These are phyloP conservation scores for Tetropium fuscum DNA, from an alignment of 2,888 invertebrate species.

Conservation along the genomic window DNA sequence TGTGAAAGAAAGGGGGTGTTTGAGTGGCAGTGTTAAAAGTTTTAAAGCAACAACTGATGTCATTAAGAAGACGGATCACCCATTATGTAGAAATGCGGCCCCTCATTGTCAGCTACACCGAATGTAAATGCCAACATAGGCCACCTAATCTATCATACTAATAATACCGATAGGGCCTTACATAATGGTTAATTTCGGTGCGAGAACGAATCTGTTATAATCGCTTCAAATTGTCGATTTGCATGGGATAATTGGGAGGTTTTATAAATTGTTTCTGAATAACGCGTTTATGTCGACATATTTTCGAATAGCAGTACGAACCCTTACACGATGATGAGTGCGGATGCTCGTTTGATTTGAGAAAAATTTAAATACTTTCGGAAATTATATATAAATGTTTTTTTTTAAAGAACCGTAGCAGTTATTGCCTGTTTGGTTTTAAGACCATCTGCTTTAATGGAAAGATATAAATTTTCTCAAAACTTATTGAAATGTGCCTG, in stretches of 20 bases:
- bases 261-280: no score
- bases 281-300: no score
- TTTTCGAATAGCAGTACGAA: no score
- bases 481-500: no score
- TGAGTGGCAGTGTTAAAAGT: constrained; percentile 38
- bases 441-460: no score
- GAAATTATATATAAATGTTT: no score
- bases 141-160: constrained; percentile 61
- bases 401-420: no score
- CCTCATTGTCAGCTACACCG: constrained; percentile 51
- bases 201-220: constrained; percentile 19
- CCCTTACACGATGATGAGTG: no score
- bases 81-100: constrained; percentile 55
- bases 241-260: constrained; percentile 20
- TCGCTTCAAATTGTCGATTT: constrained; percentile 27
- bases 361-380: no score
- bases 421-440: no score
- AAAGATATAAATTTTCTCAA: no score
- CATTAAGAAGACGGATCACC: constrained; percentile 62
- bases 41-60: constrained; percentile 54
- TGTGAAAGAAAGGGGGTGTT: constrained; percentile 20
- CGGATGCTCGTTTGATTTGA: no score
- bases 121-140: constrained; percentile 48
- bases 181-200: constrained; percentile 30
- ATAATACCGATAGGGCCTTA: constrained; percentile 50